phyloP scores from a whole-genome alignment of 2,888 invertebrate genomes.

The Tetragonisca angustula region DNA sequence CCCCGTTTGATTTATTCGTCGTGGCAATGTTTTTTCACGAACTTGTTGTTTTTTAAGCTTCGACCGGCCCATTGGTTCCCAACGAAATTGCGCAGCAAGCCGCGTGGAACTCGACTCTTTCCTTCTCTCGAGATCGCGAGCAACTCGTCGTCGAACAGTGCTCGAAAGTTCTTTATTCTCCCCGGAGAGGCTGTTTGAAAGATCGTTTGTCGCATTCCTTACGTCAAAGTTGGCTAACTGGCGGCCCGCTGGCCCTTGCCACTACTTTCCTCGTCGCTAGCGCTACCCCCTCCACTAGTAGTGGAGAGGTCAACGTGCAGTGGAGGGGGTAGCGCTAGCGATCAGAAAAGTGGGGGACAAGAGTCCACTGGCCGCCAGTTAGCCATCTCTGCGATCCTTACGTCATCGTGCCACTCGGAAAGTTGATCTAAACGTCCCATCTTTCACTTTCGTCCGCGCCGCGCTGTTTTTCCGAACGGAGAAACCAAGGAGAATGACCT shows the following conservation, averaged over 20 bases:
- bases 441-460: conserved; percentile 10
- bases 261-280: too few relatives aligned
- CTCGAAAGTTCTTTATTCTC: conserved; percentile 63
- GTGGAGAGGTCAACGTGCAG: too few relatives aligned
- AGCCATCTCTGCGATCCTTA: too few relatives aligned
- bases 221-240: not conserved
- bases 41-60: not conserved
- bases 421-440: conserved; percentile 64
- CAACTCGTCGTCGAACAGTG: conserved; percentile 17
- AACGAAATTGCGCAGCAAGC: not conserved
- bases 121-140: too few relatives aligned
- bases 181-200: conserved; percentile 45
- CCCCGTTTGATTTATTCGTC: conserved; percentile 35
- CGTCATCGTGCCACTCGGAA: not conserved
- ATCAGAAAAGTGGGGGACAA: too few relatives aligned
- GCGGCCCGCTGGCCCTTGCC: too few relatives aligned
- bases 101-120: not conserved
- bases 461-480: conserved; percentile 22
- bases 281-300: too few relatives aligned
- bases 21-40: not conserved
- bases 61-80: not conserved
- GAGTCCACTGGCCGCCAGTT: too few relatives aligned
- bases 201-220: conserved; percentile 68
- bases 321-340: too few relatives aligned
- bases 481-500: conserved; percentile 36